Evolutionary conservation across 2,888 invertebrate species (phyloP), one percentile per base, ranked within the genome.

Genomic region (Anticlea derivata): DNA sequence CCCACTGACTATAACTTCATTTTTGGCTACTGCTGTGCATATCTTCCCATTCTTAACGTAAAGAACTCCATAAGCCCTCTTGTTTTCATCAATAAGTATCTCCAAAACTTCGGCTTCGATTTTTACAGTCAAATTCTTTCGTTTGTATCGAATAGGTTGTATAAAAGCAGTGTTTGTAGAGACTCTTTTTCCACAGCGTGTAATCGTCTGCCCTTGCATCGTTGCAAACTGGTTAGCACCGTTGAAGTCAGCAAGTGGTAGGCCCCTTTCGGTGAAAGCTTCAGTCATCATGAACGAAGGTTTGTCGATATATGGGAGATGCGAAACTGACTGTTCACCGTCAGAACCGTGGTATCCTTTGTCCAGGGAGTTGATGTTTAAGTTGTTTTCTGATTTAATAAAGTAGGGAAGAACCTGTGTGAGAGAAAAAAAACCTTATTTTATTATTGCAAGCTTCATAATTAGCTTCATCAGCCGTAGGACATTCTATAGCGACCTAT

Each of bases 121-220:
- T 68, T 80, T 77, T 0, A 93, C 80, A 0, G 66, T 76, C 2
- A 94, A 75, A 64, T 93, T 93, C 4, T 92, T 69, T 27, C 85
- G 61, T 50, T 68, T 91, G 29, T 88, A 75, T 22, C 94, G 80
- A 12, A 94, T 92, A 0, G 94, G 94, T 53, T 92, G 79, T n/a
- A 94, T 92, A 65, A 92, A 94, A 0, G 94, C 94, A 0, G 77
- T 83, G 66, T 94, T 94, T 0, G 93, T 88, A 7, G 94, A 94
- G 7, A 89, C 80, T 47, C 94, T 83, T 59, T 80, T 73, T 0
- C 94, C 94, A 52, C 92, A 76, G 24, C 83, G 72, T 0, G 91
- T 70, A 0, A 93, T 89, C 0, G 91, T 82, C 69, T 94, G 94
- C 0, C 92, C 68, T 38, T 92, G 80, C 85, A 91, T 92, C 0